A percentile compares a stretch with the other conserved stretches of the same genome.
phyloP scores from a whole-genome alignment of 2,888 invertebrate genomes.

The Volucella zonaria region DNA sequence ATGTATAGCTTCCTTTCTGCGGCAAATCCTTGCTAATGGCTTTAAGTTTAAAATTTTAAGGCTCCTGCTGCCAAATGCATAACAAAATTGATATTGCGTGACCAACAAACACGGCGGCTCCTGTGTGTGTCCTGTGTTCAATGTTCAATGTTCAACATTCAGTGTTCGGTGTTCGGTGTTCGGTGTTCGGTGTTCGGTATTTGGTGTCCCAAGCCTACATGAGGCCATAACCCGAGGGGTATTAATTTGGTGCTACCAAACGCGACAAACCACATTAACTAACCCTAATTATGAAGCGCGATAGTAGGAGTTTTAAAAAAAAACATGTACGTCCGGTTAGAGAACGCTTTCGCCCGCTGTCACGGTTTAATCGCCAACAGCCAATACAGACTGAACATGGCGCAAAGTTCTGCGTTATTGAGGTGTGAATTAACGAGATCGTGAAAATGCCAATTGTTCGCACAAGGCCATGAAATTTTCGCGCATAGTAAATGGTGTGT shows the following conservation, averaged over 20 bases:
- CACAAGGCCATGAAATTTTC: conserved; percentile 58
- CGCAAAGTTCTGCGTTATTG: conserved; percentile 26
- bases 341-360: conserved; percentile 1
- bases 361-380: conserved; percentile 19
- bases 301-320: conserved; percentile 17
- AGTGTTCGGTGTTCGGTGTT: neutral
- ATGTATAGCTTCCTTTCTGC: conserved; percentile 15
- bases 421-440: conserved; percentile 67
- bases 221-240: conserved; percentile 50
- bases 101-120: conserved; percentile 16
- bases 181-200: neutral
- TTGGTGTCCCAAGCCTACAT: conserved; percentile 37
- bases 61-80: conserved; percentile 36
- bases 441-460: conserved; percentile 65
- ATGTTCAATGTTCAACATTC: too few relatives aligned
- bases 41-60: conserved; percentile 54
- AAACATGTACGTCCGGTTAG: conserved; percentile 52
- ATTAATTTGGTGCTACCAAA: conserved; percentile 54
- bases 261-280: conserved; percentile 69
- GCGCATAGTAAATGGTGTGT: conserved; percentile 40
- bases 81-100: conserved; percentile 68
- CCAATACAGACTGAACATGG: conserved; percentile 46
- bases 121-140: too few relatives aligned
- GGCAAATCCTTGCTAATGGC: conserved; percentile 54
- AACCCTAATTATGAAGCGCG: conserved; percentile 60